Conservation (phyloP, 2,113 vertebrate species). For the Erpornis zantholeuca region DNA sequence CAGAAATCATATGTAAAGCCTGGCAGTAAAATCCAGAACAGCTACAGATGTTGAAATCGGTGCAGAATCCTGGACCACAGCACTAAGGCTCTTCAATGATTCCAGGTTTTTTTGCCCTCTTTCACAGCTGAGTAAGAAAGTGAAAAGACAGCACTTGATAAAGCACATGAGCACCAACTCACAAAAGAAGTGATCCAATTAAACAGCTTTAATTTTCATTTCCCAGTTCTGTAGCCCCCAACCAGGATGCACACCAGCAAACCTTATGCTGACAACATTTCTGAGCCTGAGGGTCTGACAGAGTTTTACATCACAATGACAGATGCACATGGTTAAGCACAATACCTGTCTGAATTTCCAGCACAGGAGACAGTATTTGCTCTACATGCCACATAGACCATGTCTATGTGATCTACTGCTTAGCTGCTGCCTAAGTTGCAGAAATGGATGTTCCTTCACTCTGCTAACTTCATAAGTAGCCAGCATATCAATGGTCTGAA, state of each 20-base stretch:
- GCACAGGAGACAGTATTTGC: accelerated
- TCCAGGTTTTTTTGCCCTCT: not conserved
- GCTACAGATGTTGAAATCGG: not conserved
- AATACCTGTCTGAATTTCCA: not conserved
- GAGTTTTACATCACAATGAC: not conserved
- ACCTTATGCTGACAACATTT: not conserved
- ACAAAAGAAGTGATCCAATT: not conserved
- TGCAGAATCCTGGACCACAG: not conserved
- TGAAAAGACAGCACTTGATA: not conserved
- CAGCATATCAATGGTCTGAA: not conserved
- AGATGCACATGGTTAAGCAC: not conserved
- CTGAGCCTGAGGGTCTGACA: not conserved
- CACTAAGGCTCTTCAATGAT: not conserved
- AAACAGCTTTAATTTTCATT: not conserved
- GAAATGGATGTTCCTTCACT: not conserved
- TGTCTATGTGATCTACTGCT: not conserved
- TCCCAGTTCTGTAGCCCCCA: not conserved
- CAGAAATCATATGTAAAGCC: not conserved
- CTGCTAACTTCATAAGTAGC: not conserved
- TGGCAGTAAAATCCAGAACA: conserved; percentile 29
- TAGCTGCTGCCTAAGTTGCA: not conserved
- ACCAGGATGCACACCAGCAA: not conserved
- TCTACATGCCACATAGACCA: not conserved
- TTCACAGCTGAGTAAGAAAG: not conserved
- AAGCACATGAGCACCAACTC: not conserved